Base-by-base conservation (phyloP, 64 coral and sea anemone species). In the Dendronephthya gigantea region DNA sequence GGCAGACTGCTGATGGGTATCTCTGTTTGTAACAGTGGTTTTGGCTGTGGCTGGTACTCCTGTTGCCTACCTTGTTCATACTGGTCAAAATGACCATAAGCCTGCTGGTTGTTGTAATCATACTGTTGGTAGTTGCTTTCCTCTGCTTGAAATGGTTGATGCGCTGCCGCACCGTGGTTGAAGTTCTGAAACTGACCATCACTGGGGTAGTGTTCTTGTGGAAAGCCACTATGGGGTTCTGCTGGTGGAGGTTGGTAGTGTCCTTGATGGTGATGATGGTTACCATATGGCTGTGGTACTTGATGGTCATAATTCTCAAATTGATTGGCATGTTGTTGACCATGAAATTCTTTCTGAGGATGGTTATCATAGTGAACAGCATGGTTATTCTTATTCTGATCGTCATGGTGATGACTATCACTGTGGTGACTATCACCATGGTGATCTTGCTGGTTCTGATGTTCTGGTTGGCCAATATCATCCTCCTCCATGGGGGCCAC, bases 401-500 rank as follows among this genome's bases (percentile, higher is more conserved):
- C 25, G 55, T 23, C 55, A 62, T 62, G 55, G 0, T 45, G 41
- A 45, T 45, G 4, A 45, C 41, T 11, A 45, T 62, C 55, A 62
- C 16, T 23, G 25, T 62, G 55, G 25, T 62, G 55, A 19, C n/a
- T n/a, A 45, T 62, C 55, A 62, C 16, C 55, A 62, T 62, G 55
- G 25, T 62, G 55, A 19, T 62, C 55, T n/a, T 62, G 19, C 19
- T 19, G 55, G 25, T 62, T 19, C 16, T 62, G 55, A 22, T 62
- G 28, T 23, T 30, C 59, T n/a, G 43, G 35, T 29, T 49, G 87
- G 48, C 89, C 84, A 38, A 40, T 68, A 48, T 83, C 56, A 25
- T 82, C 94, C 41, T 97, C 94, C n/a, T 97, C 94, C 94, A 97
- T 97, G 4, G 94, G 91, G 29, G 93, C 91, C 37, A 89, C 89